Base-by-base conservation (phyloP, 92 coral and sea anemone species). In the Phymanthus crucifer region DNA sequence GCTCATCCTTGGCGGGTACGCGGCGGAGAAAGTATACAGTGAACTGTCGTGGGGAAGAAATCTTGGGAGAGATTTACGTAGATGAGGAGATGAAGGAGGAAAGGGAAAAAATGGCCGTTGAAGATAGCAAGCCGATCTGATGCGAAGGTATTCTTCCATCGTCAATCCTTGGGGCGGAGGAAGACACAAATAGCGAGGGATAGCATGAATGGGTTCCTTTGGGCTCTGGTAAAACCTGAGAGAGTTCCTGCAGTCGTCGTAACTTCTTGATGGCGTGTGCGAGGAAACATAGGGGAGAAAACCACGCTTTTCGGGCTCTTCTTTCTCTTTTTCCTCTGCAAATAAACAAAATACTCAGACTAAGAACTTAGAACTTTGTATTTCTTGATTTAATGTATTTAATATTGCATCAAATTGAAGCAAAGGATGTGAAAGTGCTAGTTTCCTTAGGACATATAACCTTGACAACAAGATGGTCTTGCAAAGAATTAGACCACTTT, bases 121-220 rank as follows among this genome's bases (percentile, higher is more conserved):
- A 48, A 72, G 67, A 29, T 35, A 72, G 45, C 77, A 74, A 14
- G 73, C 71, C 17, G 86, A 73, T 46, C 86, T 50, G 1, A 67
- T 67, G 16, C 77, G 74, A 38, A 82, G 79, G 67, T 82, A 82
- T 32, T 82, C 86, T 32, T 71, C 86, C 80, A 82, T 65, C 18
- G 86, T 82, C 73, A 82, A 26, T 16, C 86, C 86, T 26, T 54
- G 68, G 19, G 86, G 86, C 5, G 86, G 79, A 4, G 86, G 86
- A 11, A 82, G 58, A 1, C 52, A 26, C 29, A 73, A 45, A 31
- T 14, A 73, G 4, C 80, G 71, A 6, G 86, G 74, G 11, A 74
- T 4, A 1, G 27, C 37, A 45, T 13, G n/a, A 12, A 35, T 27
- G 4, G 26, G 57, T 24, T 77, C 81, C 18, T 38, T 77, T 4